phyloP scores from a whole-genome alignment of 1,140 invertebrate genomes.

The Plectrocnemia conspersa region DNA sequence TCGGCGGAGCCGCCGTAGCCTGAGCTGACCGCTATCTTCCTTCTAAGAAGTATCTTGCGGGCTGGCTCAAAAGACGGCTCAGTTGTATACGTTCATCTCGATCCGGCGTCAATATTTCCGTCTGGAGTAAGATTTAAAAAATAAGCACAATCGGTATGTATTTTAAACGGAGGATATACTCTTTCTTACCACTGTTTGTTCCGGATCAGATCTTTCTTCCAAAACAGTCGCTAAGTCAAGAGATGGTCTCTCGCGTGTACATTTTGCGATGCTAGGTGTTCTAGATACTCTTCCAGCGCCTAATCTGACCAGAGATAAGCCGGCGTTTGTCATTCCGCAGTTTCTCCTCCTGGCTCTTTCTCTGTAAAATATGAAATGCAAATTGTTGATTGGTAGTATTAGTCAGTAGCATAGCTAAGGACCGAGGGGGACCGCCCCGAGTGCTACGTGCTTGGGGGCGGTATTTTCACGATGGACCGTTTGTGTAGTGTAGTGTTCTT shows the following conservation, averaged over 20 bases:
- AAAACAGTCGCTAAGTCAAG: slow-evolving; percentile 75
- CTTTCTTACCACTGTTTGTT: slow-evolving; percentile 52
- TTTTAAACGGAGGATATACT: slow-evolving; percentile 2
- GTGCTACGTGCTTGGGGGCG: too few relatives aligned
- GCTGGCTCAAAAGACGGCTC: slow-evolving; percentile 28
- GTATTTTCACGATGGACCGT: too few relatives aligned
- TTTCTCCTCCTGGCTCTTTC: slow-evolving; percentile 72
- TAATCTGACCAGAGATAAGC: slow-evolving; percentile 72
- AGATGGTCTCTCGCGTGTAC: slow-evolving; percentile 61
- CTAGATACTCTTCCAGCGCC: slow-evolving; percentile 62
- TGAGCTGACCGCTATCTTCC: slow-evolving; percentile 22
- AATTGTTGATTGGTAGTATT: background rate
- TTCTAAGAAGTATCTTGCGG: slow-evolving; percentile 29
- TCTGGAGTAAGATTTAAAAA: slow-evolving; percentile 21
- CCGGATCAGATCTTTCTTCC: slow-evolving; percentile 71
- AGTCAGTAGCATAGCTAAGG: background rate
- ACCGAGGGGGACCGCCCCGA: too few relatives aligned
- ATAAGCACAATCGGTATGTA: background rate
- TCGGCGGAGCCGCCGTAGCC: background rate
- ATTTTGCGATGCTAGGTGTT: slow-evolving; percentile 62
- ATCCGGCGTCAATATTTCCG: slow-evolving; percentile 33
- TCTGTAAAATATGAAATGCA: slow-evolving; percentile 38
- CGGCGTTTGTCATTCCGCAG: slow-evolving; percentile 71
- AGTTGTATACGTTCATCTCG: slow-evolving; percentile 29
- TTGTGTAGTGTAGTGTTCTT: too few relatives aligned